Evolutionary conservation across 2,888 invertebrate genomes (phyloP), one percentile per base, ranked within the genome.

Genomic region (Beris morrisii): DNA sequence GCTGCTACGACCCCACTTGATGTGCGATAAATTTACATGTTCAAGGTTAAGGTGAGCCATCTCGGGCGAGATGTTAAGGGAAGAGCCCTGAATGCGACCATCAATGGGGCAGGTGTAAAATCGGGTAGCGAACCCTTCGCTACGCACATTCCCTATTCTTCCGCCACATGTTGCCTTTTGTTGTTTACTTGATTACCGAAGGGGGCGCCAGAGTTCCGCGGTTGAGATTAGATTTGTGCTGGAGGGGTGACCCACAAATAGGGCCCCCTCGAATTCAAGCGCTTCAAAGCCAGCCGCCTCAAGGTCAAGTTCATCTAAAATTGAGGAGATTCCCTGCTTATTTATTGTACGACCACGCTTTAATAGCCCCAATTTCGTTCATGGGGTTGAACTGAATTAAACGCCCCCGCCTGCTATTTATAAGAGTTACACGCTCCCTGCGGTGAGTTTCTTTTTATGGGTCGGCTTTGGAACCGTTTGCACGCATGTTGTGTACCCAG

Each of bases 41-140:
- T 69, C 69, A 69, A 69, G 69, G 69, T 69, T 69, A 69, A 69
- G 69, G 69, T 67, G 69, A 69, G 55, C 32, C n/a, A 38, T 38
- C 9, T 38, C 5, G 22, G 22, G 22, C 22, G 38, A 38, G 38
- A 38, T 38, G 38, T 9, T 5, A 38, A 38, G 1, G 9, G 38
- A 38, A 38, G 38, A 38, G 38, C 38, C 38, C 22, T 22, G 38
- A 38, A 38, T 7, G 38, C 58, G 44, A 56, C 56, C 56, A 30
- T 45, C 58, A 58, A 46, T 22, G 32, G 52, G 52, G 52, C 61
- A 61, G 61, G 61, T 61, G 52, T 13, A 38, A 38, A 38, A 38
- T 9, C 38, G 38, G 38, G 9, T 38, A 5, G 38, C 1, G 15
- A 30, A 32, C 50, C 50, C 48, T 32, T 28, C 50, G 52, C n/a